Base-by-base conservation (phyloP, 1,140 invertebrate genomes). In the Gonioctena quinquepunctata region DNA sequence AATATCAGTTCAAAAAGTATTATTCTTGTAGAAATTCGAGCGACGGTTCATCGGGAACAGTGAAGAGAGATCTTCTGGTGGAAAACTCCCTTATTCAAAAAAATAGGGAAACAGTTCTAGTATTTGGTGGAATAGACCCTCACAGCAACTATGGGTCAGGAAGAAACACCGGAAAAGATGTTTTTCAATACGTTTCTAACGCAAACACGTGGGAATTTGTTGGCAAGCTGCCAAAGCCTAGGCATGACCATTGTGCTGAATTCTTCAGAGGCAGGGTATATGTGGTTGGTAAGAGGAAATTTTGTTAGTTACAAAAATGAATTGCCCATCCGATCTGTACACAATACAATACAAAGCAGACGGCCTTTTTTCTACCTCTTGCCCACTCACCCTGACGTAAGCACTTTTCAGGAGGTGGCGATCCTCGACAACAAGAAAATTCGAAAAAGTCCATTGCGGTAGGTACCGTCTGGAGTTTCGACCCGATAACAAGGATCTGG, bases 91-190 rank as follows among this genome's bases (percentile, higher is more conserved):
- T 89, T 2, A 89, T 87, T 76, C 84, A 85, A 68, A 77, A 84
- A 69, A 84, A 87, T 27, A 76, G 84, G 8, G 87, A 89, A 69
- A 84, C 87, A 1, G 84, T 89, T 8, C 77, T 89, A 1, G 84
- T 89, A 2, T 87, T 89, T 71, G 89, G 88, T 2, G 88, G 89
- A 0, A 84, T 87, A 6, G 87, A 90, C 76, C 86, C 87, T n/a
- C 86, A 89, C 67, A 80, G 78, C 2, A 73, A 80, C 3, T 87
- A 86, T 66, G 87, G 86, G 0, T 69, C 79, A 2, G 78, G 80
- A 0, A 81, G 83, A 5, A 88, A 88, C 57, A 86, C 84, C 2
- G 86, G 87, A n/a, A 87, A 86, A 74, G 84, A 88, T 73, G 87
- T 89, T 59, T 85, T 81, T 64, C 85, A 87, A 70, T 89, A 86